A percentile compares a stretch with the other conserved stretches of the same genome.
phyloP scores from a whole-genome alignment of 2,797 vertebrate genomes.

The Yasuhikotakia modesta region DNA sequence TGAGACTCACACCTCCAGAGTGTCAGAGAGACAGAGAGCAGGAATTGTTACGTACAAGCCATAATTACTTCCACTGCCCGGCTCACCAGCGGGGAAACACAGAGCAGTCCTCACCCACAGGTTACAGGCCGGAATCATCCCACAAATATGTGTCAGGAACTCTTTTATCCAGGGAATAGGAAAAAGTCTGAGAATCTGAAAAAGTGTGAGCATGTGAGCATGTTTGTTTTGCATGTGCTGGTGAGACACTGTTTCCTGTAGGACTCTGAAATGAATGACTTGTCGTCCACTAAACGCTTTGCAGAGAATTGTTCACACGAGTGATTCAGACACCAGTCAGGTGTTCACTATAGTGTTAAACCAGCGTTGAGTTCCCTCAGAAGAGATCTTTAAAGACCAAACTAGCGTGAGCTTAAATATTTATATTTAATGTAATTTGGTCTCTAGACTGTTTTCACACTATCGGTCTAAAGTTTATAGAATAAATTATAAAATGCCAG shows the following conservation, averaged over 20 bases:
- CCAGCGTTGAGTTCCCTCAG: too few species aligned
- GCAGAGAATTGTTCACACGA: too few species aligned
- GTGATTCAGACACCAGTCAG: too few species aligned
- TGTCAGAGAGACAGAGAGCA: constrained; percentile 46
- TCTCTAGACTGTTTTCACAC: too few species aligned
- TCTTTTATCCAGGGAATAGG: constrained; percentile 47
- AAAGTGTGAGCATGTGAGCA: constrained; percentile 2
- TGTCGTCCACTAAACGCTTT: background rate
- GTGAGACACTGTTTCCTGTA: background rate
- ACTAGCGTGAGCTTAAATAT: too few species aligned
- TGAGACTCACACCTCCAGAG: constrained; percentile 42
- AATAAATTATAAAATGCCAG: too few species aligned
- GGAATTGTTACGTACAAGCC: constrained; percentile 53
- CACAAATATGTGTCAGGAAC: constrained; percentile 56
- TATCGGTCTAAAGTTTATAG: too few species aligned
- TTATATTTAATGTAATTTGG: too few species aligned
- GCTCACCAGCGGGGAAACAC: constrained; percentile 32
- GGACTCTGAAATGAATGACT: background rate
- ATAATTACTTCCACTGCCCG: constrained; percentile 46
- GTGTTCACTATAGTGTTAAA: too few species aligned
- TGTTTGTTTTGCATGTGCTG: background rate
- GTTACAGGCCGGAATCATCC: constrained; percentile 49
- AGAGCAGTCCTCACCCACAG: constrained; percentile 36
- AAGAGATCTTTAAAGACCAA: too few species aligned
- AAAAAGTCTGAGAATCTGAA: too few species aligned